A percentile compares a stretch with the other conserved stretches of the same genome.
Conservation (phyloP, 2,113 vertebrate genomes). For the Clupea harengus region DNA sequence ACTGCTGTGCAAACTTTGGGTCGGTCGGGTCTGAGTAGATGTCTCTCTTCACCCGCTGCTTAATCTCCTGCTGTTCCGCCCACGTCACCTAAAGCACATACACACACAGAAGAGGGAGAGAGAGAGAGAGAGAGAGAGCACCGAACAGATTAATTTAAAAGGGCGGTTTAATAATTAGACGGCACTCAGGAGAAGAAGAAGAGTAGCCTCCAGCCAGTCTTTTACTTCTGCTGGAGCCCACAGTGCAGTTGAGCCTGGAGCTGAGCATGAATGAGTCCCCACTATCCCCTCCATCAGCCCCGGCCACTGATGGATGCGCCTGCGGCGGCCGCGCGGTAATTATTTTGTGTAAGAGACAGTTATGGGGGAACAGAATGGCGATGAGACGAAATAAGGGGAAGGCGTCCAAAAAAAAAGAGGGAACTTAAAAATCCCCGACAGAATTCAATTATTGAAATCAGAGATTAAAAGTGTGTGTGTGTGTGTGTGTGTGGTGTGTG, state of each 20-base stretch:
- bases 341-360: neutral
- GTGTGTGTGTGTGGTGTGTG: neutral
- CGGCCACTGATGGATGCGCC: neutral
- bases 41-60: conserved; percentile 85
- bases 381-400: neutral
- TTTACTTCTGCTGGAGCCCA: neutral
- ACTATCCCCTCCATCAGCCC: neutral
- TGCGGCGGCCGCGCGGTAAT: neutral
- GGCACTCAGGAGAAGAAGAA: neutral
- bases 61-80: conserved; percentile 92
- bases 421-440: neutral
- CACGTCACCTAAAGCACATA: conserved; percentile 79
- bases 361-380: neutral
- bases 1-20: conserved; percentile 92
- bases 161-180: neutral
- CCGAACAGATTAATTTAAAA: neutral
- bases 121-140: neutral
- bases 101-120: neutral
- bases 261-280: neutral
- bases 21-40: conserved; percentile 80
- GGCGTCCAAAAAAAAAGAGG: neutral
- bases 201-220: neutral
- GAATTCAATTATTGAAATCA: conserved; percentile 15
- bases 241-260: neutral
- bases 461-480: neutral